phyloP scores from a whole-genome alignment of 2,113 vertebrate genomes.

The Takifugu flavidus region DNA sequence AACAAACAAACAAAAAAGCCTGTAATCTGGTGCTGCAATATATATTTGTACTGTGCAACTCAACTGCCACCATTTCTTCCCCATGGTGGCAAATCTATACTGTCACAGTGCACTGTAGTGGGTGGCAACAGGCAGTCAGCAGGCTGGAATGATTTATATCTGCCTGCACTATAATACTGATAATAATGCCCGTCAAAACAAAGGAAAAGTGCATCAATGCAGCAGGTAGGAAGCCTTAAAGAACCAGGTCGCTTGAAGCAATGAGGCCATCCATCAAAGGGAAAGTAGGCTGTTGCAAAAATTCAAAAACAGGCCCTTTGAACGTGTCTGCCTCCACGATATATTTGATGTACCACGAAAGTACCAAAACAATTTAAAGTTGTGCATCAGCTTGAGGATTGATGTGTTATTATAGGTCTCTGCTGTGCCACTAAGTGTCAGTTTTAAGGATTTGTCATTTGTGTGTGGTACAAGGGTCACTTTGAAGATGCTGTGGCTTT shows the following conservation, averaged over 20 bases:
- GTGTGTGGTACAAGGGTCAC: too few species aligned
- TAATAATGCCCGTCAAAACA: neutral
- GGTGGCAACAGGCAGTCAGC: neutral
- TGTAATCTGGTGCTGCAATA: slow-evolving; percentile 46
- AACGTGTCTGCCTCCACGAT: too few species aligned
- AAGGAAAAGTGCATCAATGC: neutral
- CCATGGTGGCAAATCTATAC: slow-evolving; percentile 1
- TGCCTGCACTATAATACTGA: too few species aligned
- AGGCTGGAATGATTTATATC: neutral
- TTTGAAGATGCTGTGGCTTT: too few species aligned
- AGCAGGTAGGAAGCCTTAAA: neutral
- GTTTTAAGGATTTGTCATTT: too few species aligned
- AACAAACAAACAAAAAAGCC: neutral
- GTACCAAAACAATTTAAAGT: too few species aligned
- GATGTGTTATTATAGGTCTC: too few species aligned
- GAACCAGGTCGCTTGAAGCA: neutral
- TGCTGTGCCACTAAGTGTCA: too few species aligned
- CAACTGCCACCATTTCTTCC: slow-evolving; percentile 39
- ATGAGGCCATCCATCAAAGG: neutral
- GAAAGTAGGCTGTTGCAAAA: too few species aligned
- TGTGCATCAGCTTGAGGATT: too few species aligned
- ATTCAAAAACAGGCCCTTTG: too few species aligned
- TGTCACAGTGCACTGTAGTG: neutral
- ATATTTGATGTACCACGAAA: too few species aligned
- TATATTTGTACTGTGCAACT: slow-evolving; percentile 50